Percentiles rank a stretch among this genome's conserved stretches.
Evolutionary conservation across 2,797 vertebrate genomes (phyloP).

Genomic region (Fundulus diaphanus): DNA sequence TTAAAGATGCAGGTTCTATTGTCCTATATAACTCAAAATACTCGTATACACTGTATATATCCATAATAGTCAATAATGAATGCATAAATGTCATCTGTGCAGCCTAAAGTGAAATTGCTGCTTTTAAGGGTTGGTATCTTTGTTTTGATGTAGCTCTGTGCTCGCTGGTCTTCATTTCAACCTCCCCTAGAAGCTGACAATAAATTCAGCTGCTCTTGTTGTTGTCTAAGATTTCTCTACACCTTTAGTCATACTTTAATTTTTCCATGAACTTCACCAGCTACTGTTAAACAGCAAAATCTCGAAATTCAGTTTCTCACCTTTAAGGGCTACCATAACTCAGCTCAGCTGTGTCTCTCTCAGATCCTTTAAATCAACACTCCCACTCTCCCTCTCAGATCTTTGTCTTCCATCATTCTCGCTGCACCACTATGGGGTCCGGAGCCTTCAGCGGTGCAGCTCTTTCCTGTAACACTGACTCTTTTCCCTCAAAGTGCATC

Average conservation of each 20-base stretch:
- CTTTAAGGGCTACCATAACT: neutral
- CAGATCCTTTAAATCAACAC: neutral
- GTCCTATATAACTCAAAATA: too few species aligned
- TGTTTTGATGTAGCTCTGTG: too few species aligned
- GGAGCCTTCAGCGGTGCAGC: neutral
- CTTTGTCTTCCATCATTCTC: neutral
- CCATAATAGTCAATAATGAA: too few species aligned
- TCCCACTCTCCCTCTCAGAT: neutral
- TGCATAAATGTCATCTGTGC: too few species aligned
- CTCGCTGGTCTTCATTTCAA: too few species aligned
- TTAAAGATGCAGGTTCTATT: too few species aligned
- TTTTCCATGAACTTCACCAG: neutral
- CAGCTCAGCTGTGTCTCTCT: neutral
- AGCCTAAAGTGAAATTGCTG: too few species aligned
- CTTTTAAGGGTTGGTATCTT: too few species aligned
- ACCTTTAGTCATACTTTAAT: neutral
- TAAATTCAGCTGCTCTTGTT: neutral
- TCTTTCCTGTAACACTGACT: neutral
- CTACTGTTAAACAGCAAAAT: neutral
- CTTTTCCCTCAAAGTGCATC: neutral
- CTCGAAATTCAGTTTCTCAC: neutral
- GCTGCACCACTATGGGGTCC: constrained; percentile 1
- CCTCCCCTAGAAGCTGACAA: neutral
- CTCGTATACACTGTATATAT: too few species aligned
- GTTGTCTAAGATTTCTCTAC: neutral